Evolutionary conservation across 2,797 vertebrate species (phyloP).

Genomic region (Cossypha niveicapilla): DNA sequence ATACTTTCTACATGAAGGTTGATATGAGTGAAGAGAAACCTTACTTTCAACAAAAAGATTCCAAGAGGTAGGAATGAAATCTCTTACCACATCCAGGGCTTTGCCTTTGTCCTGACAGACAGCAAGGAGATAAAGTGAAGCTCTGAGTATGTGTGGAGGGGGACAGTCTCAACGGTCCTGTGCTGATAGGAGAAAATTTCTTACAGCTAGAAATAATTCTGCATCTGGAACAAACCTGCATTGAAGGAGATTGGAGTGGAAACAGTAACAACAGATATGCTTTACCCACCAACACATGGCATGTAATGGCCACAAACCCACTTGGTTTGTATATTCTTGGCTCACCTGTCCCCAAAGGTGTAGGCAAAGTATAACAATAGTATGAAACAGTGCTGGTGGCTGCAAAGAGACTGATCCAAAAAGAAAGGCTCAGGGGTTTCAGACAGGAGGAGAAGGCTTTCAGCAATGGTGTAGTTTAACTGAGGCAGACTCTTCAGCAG

Average conservation of each 20-base stretch:
- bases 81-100: slow-evolving; percentile 78
- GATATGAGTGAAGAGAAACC: background rate
- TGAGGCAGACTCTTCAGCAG: slow-evolving; percentile 79
- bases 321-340: background rate
- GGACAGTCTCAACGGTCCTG: slow-evolving; percentile 75
- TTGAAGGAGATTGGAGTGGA: slow-evolving; percentile 12
- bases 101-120: slow-evolving; percentile 81
- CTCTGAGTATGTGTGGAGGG: slow-evolving; percentile 78
- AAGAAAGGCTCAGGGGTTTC: slow-evolving; percentile 72
- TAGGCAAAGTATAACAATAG: slow-evolving; percentile 82
- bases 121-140: slow-evolving; percentile 88
- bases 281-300: background rate
- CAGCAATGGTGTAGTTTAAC: slow-evolving; percentile 77
- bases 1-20: background rate
- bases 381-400: slow-evolving; percentile 82
- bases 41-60: background rate
- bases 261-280: background rate
- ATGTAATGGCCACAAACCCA: background rate
- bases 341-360: slow-evolving; percentile 85
- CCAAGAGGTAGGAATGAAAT: background rate
- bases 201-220: slow-evolving; percentile 81
- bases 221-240: slow-evolving; percentile 86
- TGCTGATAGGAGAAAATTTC: slow-evolving; percentile 79
- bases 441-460: slow-evolving; percentile 81
- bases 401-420: slow-evolving; percentile 74